These are phyloP conservation scores for Gadopsis marmoratus DNA, from an alignment of 2,797 vertebrate genomes.

Conservation along the genomic window DNA sequence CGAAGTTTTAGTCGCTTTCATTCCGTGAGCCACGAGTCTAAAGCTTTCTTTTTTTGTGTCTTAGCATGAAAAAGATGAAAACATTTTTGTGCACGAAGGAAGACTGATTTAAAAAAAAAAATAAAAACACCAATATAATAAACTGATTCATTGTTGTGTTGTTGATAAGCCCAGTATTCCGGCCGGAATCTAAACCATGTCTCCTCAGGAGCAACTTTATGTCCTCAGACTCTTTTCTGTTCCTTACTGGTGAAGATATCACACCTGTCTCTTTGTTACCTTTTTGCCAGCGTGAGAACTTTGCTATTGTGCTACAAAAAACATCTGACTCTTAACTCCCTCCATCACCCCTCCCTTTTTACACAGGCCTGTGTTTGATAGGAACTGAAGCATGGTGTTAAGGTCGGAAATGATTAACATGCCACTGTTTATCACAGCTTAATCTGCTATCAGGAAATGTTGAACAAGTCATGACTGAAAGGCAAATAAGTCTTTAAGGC, in stretches of 20 bases:
- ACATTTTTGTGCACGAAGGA: not conserved
- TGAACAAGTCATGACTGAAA: constrained; percentile 23
- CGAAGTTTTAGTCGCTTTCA: not conserved
- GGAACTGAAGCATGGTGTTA: not conserved
- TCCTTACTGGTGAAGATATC: not conserved
- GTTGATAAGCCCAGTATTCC: not conserved
- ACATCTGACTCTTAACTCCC: not conserved
- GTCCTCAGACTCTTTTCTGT: not conserved
- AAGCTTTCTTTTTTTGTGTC: constrained; percentile 1
- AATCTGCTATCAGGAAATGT: constrained; percentile 3
- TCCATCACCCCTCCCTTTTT: not conserved
- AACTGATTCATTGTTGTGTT: not conserved
- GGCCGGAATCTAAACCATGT: not conserved
- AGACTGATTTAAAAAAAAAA: not conserved
- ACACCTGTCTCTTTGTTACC: not conserved
- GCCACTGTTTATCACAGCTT: not conserved
- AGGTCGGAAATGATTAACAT: constrained; percentile 7
- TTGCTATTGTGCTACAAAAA: not conserved
- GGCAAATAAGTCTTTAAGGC: not conserved
- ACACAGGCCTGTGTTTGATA: not conserved
- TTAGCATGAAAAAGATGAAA: not conserved
- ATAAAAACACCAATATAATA: not conserved
- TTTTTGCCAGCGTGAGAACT: not conserved
- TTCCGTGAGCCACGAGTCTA: not conserved
- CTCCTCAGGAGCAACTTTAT: not conserved